Conservation (phyloP, 2,888 invertebrate species). For the Sycophila texana region DNA sequence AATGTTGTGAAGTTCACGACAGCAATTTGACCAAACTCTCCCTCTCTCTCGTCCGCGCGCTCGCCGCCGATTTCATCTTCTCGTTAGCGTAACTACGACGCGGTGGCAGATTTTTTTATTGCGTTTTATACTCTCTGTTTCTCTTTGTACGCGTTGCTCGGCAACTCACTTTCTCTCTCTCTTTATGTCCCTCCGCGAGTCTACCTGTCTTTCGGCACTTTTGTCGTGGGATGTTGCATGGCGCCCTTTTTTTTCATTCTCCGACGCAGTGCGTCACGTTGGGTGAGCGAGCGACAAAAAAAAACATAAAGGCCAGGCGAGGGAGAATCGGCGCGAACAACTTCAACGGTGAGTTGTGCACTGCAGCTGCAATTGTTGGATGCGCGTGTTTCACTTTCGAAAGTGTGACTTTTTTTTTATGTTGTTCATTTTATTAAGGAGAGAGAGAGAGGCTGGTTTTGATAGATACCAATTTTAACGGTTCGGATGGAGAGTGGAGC, state of each 20-base stretch:
- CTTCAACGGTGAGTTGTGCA: neutral
- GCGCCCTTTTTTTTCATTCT: conserved; percentile 24
- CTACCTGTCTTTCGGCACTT: conserved; percentile 20
- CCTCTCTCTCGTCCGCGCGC: too few species aligned
- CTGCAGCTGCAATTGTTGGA: neutral
- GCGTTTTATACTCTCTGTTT: conserved; percentile 2
- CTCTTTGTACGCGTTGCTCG: neutral
- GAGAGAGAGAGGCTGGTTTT: too few species aligned
- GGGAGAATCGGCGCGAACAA: neutral
- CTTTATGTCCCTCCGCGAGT: neutral
- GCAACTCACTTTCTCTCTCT: neutral
- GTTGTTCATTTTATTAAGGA: too few species aligned
- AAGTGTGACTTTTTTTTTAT: too few species aligned
- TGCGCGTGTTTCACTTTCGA: neutral
- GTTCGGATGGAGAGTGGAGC: too few species aligned
- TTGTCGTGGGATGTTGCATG: conserved; percentile 32
- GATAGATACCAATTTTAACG: too few species aligned
- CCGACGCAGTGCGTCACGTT: conserved; percentile 13
- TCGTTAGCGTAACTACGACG: conserved; percentile 44
- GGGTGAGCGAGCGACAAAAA: neutral
- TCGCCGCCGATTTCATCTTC: conserved; percentile 32
- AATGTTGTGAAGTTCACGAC: conserved; percentile 52
- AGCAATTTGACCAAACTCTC: conserved; percentile 34
- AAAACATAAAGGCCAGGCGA: too few species aligned
- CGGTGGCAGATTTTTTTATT: conserved; percentile 50